Percentiles rank a stretch among this genome's conserved stretches.
Conservation (phyloP, 2,888 invertebrate genomes). For the Amblyteles armatorius region DNA sequence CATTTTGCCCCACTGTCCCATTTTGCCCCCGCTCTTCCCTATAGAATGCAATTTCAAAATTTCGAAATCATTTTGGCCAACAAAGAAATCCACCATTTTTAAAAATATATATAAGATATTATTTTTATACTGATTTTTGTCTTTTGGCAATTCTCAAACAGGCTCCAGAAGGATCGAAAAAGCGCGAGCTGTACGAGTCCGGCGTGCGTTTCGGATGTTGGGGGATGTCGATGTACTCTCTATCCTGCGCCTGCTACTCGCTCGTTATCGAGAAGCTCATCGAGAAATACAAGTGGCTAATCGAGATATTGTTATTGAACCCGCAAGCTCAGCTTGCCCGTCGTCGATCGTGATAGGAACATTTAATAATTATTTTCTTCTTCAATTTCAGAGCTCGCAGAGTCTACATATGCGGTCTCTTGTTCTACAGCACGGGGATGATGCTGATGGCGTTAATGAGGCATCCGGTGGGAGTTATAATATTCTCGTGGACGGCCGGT, state of each 20-base stretch:
- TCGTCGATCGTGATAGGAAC: neutral
- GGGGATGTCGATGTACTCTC: slow-evolving; percentile 98
- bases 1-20: too few relatives aligned
- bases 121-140: neutral
- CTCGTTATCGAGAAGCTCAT: slow-evolving; percentile 95
- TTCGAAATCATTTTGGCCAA: too few relatives aligned
- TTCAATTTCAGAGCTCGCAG: slow-evolving; percentile 90
- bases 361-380: slow-evolving; percentile 1
- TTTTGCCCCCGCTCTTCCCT: too few relatives aligned
- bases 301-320: neutral
- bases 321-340: neutral
- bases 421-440: slow-evolving; percentile 96
- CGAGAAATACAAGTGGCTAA: slow-evolving; percentile 86
- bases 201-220: slow-evolving; percentile 98
- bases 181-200: slow-evolving; percentile 91
- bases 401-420: slow-evolving; percentile 95
- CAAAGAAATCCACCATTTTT: too few relatives aligned
- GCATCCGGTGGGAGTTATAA: slow-evolving; percentile 91
- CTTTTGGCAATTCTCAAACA: slow-evolving; percentile 82
- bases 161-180: slow-evolving; percentile 89
- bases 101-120: too few relatives aligned
- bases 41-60: too few relatives aligned
- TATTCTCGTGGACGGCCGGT: slow-evolving; percentile 97
- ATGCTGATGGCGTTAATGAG: slow-evolving; percentile 92
- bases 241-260: slow-evolving; percentile 98